Evolutionary conservation across 1,140 invertebrate genomes (phyloP), one percentile per base, ranked within the genome.

Genomic region (Apis dorsata): DNA sequence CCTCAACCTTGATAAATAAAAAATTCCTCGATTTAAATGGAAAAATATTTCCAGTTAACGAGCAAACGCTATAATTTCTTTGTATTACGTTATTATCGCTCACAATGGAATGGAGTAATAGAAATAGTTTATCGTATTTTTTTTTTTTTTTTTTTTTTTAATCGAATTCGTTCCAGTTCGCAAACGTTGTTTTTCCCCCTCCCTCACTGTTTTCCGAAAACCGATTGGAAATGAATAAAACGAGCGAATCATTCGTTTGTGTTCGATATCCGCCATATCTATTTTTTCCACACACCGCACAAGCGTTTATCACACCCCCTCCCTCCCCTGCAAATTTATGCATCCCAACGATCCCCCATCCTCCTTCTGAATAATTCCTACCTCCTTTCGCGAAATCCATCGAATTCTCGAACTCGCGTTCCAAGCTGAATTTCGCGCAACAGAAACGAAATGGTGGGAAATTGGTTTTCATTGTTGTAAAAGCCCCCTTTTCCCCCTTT

Each of bases 401-500:
- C 24, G 55, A 51, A 51, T 62, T 21, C 19, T 13, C 55, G 34
- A 28, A 17, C 79, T 13, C 28, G 44, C 74, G 49, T 55, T 62
- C 8, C 53, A 15, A 65, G 21, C 34, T 34, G 44, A 71, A 73
- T 62, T 44, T 73, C 59, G 55, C 59, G 69, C 24, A 49, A 71
- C 59, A 28, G 49, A 28, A 34, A 17, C 59, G 24, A 1, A 24
- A 60, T 53, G 13, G 8, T 7, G 34, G 57, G 60, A 80, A 80
- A 74, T 80, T 80, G 79, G 70, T 73, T 80, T 80, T 74, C 70
- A 80, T 80, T 65, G 72, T 77, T 70, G 73, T 13, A 55, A 77
- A 77, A 68, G 79, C 75, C 71, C 71, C 24, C 24, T 24, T 19
- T 65, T 44, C 4, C 24, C 34, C 49, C n/a, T 74, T 76, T 62